Base-by-base conservation (phyloP, 1,140 invertebrate genomes). In the Lepidostoma basale region DNA sequence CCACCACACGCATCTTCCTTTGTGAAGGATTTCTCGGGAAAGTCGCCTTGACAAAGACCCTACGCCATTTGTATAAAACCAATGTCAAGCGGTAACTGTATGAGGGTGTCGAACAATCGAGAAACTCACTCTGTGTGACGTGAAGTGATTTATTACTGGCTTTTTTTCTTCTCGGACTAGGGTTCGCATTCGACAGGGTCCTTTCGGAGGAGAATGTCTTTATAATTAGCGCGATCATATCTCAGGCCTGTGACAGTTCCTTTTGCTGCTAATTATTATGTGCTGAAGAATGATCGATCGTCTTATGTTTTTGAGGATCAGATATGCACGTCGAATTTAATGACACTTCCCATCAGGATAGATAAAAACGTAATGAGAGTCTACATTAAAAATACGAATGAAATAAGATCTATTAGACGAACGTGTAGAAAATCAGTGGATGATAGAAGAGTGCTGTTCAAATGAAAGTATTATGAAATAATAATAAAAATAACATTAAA, bases 221-320 rank as follows among this genome's bases (percentile, higher is more conserved):
- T 26, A 54, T 54, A 54, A 54, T 54, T 54, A 54, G 49, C 49
- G 26, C 49, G 49, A 54, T 54, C 49, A 54, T 54, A 54, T 54
- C 49, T 54, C 49, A 54, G 8, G 10, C 12, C 49, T 8, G 49
- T 54, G 49, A 54, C 49, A 54, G 49, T 9, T 54, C 25, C 26
- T 54, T 28, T 54, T 28, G 28, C 12, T 18, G 49, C 49, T 54
- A 54, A 54, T 54, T 54, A 54, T 54, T 54, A 54, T 54, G 28
- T 23, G 49, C 26, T 26, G 30, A 26, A 6, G 49, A 12, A 54
- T 28, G 49, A 54, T 54, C 26, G 49, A 54, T 54, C 14, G 26
- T n/a, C 6, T 10, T 18, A 28, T 10, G 30, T 28, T 54, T 28
- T n/a, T 54, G 49, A 12, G 49, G 30, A 28, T n/a, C 49, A 12